These are phyloP conservation scores for Catharus bicknelli DNA, from an alignment of 2,113 vertebrate genomes.

Conservation along the genomic window DNA sequence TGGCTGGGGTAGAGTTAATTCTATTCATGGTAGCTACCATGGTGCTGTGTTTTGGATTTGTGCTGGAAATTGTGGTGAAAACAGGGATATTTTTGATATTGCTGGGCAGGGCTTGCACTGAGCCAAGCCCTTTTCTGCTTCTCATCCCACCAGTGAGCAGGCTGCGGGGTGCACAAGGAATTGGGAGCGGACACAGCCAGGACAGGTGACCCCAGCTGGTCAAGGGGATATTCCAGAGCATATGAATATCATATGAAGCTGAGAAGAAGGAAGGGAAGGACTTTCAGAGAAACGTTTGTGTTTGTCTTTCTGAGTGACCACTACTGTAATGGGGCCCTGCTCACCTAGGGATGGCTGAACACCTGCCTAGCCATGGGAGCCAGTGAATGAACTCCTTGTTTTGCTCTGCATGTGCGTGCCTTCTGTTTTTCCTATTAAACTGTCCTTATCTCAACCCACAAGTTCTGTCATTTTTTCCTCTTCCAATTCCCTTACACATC, in stretches of 20 bases:
- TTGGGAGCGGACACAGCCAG: accelerated
- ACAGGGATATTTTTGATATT: not conserved
- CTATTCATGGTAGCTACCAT: not conserved
- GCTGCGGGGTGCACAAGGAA: not conserved
- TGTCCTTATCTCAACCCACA: not conserved
- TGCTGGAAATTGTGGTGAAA: not conserved
- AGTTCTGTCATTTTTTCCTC: not conserved
- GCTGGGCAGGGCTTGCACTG: not conserved
- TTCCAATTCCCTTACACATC: not conserved
- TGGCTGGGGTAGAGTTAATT: not conserved
- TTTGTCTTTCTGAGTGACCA: not conserved
- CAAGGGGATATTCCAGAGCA: not conserved
- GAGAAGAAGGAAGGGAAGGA: not conserved
- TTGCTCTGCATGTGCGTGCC: not conserved
- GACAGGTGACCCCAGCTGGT: not conserved
- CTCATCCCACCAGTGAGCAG: not conserved
- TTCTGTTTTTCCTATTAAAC: not conserved
- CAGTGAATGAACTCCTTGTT: not conserved
- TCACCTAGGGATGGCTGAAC: not conserved
- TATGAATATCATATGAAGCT: not conserved
- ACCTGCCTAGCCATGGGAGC: not conserved
- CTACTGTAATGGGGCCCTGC: not conserved
- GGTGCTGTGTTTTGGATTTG: not conserved
- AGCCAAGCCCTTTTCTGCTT: not conserved
- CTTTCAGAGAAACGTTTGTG: not conserved